These are phyloP conservation scores for Junco hyemalis DNA, from an alignment of 2,113 vertebrate genomes.

Conservation along the genomic window DNA sequence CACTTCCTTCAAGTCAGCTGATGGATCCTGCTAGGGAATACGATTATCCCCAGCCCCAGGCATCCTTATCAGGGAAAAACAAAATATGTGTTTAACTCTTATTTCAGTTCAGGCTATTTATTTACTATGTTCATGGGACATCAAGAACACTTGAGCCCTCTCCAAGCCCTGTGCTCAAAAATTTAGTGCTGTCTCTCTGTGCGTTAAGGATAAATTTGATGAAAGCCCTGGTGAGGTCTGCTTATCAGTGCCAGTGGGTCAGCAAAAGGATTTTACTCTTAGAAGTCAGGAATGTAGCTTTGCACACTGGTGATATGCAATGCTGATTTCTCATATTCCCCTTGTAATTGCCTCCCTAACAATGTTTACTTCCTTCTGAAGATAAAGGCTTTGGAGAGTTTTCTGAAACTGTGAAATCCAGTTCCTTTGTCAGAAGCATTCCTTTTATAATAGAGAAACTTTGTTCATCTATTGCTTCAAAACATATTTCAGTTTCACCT, in stretches of 20 bases:
- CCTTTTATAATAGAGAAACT: background rate
- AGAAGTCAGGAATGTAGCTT: background rate
- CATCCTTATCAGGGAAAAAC: background rate
- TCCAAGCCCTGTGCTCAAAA: background rate
- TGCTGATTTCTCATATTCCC: background rate
- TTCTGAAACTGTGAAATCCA: background rate
- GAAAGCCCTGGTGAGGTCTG: background rate
- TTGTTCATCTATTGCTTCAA: background rate
- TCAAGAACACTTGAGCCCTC: background rate
- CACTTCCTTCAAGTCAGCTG: background rate
- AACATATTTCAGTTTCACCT: background rate
- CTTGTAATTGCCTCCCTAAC: slow-evolving; percentile 4
- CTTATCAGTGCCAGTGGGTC: background rate
- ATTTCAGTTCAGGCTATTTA: background rate
- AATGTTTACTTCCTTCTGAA: slow-evolving; percentile 2
- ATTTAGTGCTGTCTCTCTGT: background rate
- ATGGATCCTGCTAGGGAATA: background rate
- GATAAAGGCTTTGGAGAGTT: background rate
- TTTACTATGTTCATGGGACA: background rate
- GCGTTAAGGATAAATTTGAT: background rate
- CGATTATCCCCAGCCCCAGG: background rate
- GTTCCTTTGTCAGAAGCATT: background rate
- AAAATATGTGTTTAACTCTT: background rate
- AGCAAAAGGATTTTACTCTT: background rate
- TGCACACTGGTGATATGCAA: background rate